Base-by-base conservation (phyloP, 2,888 invertebrate genomes). In the Tribolium freemani region DNA sequence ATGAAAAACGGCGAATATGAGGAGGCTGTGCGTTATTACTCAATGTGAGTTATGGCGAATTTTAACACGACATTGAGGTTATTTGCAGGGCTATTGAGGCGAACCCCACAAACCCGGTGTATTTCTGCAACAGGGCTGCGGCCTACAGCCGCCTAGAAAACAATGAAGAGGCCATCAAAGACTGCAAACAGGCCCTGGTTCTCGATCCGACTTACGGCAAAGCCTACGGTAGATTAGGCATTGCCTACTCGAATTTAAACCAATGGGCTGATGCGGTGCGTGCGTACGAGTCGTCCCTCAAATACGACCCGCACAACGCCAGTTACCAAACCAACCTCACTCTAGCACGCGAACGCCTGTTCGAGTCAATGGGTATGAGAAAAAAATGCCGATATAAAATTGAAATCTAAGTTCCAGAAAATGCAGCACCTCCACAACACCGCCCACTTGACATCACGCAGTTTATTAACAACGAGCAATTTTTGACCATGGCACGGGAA, bases 121-220 rank as follows among this genome's bases (percentile, higher is more conserved):
- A 94, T 87, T 99, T 95, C 86, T 98, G 98, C 86, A 99, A 99
- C 85, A 92, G 99, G 77, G 99, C 99, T 53, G 99, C 99, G 1
- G 97, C 98, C 0, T 93, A 94, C 85, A 97, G 95, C 84, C 96
- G 97, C 84, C 87, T 98, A 76, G 94, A 94, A 57, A 92, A 95
- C 82, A 93, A 96, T 83, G 90, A 92, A 69, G 90, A 91, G 73
- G 96, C 98, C 8, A 93, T 99, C 63, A 91, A 92, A 63, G 99
- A 99, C 87, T 98, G 98, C 85, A 92, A 94, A 80, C 92, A 92
- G 51, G 98, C 99, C 3, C 89, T 99, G 66, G 90, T 91, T 31
- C 91, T 98, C 78, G 97, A 99, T 86, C 93, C 96, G 0, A 91
- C 91, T 73, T 99, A 99, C 87, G 93, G 96, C 80, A 98, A 99